phyloP scores from a whole-genome alignment of 2,888 invertebrate species.

The Vannuccia rotundouncinata region DNA sequence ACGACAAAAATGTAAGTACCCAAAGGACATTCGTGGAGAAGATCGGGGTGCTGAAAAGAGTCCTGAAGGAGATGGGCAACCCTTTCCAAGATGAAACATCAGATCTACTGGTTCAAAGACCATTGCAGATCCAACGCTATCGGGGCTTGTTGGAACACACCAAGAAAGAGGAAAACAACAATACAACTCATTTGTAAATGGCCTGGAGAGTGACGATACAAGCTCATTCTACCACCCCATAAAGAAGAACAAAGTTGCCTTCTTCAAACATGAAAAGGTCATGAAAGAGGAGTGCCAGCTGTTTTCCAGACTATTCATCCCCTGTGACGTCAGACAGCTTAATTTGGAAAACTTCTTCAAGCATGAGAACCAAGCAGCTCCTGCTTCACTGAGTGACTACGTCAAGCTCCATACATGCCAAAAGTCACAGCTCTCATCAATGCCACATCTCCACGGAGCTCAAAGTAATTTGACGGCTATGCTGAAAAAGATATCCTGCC shows the following conservation, averaged over 20 bases:
- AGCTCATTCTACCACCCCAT: no score
- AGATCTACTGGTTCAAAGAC: not conserved
- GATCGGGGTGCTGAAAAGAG: not conserved
- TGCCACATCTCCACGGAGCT: slow-evolving; percentile 29
- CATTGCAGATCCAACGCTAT: not conserved
- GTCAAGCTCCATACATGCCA: slow-evolving; percentile 40
- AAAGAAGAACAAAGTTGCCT: no score
- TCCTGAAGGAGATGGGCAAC: slow-evolving; percentile 22
- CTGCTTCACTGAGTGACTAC: not conserved
- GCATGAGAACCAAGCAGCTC: not conserved
- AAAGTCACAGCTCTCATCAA: slow-evolving; percentile 41
- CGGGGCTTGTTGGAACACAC: no score
- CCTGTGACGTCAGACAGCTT: slow-evolving; percentile 40
- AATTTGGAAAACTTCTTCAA: slow-evolving; percentile 33
- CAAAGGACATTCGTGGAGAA: slow-evolving; percentile 40
- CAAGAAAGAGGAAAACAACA: not conserved
- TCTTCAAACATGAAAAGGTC: no score
- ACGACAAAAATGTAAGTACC: slow-evolving; percentile 14
- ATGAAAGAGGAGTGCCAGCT: slow-evolving; percentile 37
- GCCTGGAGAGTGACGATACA: no score
- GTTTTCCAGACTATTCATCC: slow-evolving; percentile 39
- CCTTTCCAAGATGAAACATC: not conserved
- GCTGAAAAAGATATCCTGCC: slow-evolving; percentile 38
- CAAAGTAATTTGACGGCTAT: slow-evolving; percentile 40
- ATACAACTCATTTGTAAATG: no score